These are phyloP conservation scores for Anarhynchus alexandrinus DNA, from an alignment of 2,113 vertebrate species.

Conservation along the genomic window DNA sequence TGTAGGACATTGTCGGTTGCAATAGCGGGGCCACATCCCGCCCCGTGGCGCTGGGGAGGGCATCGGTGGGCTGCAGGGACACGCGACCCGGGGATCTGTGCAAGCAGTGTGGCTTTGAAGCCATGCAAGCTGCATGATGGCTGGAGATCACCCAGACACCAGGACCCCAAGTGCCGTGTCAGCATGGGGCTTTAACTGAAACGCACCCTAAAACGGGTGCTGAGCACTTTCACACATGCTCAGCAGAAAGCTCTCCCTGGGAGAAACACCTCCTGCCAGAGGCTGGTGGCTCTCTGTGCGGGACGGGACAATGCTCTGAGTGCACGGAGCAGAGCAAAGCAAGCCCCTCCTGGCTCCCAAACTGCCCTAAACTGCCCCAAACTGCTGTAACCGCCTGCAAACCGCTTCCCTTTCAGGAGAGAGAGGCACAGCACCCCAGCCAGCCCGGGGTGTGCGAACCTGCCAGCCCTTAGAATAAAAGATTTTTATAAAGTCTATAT, in stretches of 20 bases:
- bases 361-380: neutral
- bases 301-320: rapidly evolving
- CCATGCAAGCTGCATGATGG: rapidly evolving
- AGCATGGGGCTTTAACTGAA: neutral
- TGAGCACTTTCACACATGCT: rapidly evolving
- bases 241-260: neutral
- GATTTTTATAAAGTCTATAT: rapidly evolving
- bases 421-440: neutral
- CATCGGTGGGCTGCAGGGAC: neutral
- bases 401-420: neutral
- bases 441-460: neutral
- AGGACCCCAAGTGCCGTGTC: rapidly evolving
- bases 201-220: rapidly evolving
- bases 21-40: rapidly evolving
- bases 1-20: neutral
- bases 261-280: neutral
- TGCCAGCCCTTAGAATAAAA: neutral
- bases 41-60: neutral
- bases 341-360: neutral
- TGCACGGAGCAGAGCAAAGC: rapidly evolving
- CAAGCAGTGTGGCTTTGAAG: neutral
- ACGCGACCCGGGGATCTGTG: rapidly evolving
- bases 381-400: neutral
- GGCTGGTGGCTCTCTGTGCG: neutral
- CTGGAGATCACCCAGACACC: neutral